These are phyloP conservation scores for Mastomys coucha DNA, from an alignment of 2,113 vertebrate species.

Conservation along the genomic window DNA sequence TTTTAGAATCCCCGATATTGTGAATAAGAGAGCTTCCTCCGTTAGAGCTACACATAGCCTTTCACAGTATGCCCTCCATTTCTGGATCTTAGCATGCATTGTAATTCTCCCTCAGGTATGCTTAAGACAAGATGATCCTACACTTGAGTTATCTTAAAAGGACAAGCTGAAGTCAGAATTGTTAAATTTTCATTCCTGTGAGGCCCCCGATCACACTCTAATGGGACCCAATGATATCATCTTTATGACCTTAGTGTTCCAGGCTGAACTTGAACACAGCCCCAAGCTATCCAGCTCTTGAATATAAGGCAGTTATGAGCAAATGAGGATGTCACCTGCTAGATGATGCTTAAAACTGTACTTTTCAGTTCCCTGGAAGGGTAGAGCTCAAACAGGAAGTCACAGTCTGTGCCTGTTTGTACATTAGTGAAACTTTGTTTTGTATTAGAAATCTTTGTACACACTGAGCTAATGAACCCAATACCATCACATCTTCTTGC, in stretches of 20 bases:
- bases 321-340: constrained; percentile 7
- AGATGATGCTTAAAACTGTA: constrained; percentile 31
- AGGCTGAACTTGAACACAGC: constrained; percentile 50
- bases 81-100: constrained; percentile 34
- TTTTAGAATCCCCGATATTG: constrained; percentile 4
- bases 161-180: constrained; percentile 31
- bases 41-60: constrained; percentile 48
- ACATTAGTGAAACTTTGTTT: constrained; percentile 67
- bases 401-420: constrained; percentile 22
- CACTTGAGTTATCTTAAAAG: constrained; percentile 65
- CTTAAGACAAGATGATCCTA: constrained; percentile 53
- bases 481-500: constrained; percentile 43
- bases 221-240: constrained; percentile 14
- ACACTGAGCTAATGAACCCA: not conserved
- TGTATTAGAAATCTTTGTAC: constrained; percentile 47
- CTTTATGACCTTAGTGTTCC: constrained; percentile 50
- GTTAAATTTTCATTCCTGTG: constrained; percentile 17
- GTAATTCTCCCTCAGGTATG: constrained; percentile 52
- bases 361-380: constrained; percentile 54
- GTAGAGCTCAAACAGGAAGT: constrained; percentile 57
- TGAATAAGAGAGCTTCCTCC: not conserved
- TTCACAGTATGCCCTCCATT: constrained; percentile 50
- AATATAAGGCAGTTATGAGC: constrained; percentile 22
- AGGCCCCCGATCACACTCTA: constrained; percentile 9
- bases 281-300: not conserved